These are phyloP conservation scores for Actinia tenebrosa DNA, from an alignment of 64 coral and sea anemone genomes.

Conservation along the genomic window DNA sequence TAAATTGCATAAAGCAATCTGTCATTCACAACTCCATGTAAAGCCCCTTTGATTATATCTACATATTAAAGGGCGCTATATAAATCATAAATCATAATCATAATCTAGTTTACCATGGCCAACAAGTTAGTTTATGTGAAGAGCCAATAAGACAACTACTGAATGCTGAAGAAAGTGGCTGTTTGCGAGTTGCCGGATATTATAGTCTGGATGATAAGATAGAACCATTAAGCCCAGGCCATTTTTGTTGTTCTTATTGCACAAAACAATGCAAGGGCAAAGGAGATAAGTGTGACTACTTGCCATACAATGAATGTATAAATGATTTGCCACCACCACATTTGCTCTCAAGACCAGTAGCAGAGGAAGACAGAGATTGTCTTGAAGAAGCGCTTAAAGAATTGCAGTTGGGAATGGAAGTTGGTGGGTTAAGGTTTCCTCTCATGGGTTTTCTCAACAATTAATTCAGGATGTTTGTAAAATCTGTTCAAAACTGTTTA, in stretches of 20 bases:
- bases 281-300: neutral
- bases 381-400: neutral
- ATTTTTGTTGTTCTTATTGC: constrained; percentile 29
- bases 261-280: constrained; percentile 1
- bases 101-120: constrained; percentile 15
- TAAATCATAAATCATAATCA: no score
- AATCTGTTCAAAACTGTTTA: constrained; percentile 33
- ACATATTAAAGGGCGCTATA: no score
- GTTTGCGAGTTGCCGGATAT: constrained; percentile 14
- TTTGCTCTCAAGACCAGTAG: neutral
- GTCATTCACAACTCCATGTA: no score
- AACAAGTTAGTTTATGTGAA: constrained; percentile 36
- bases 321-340: neutral
- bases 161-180: neutral
- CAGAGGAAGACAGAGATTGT: neutral
- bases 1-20: no score
- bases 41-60: no score
- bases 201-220: constrained; percentile 5
- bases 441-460: neutral
- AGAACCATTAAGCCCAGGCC: neutral
- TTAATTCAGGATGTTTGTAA: neutral
- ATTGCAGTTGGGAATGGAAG: neutral
- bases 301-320: neutral
- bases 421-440: neutral
- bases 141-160: constrained; percentile 12